Evolutionary conservation across 2,113 vertebrate species (phyloP).

Genomic region (Gambusia affinis): DNA sequence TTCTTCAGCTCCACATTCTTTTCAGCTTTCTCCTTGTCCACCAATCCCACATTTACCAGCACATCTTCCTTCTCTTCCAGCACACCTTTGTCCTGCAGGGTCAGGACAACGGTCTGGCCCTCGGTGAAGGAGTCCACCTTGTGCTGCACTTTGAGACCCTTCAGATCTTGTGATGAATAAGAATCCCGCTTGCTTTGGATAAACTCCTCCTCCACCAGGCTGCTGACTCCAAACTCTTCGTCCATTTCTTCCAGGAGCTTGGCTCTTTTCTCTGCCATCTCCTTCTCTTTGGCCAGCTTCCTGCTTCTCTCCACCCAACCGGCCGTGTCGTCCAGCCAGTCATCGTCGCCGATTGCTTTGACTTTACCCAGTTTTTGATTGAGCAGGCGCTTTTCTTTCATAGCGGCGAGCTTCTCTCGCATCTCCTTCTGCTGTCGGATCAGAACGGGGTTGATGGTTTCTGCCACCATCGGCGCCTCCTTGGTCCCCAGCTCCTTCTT

Average conservation of each 20-base stretch:
- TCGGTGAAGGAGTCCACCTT: slow-evolving; percentile 87
- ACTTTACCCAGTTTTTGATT: slow-evolving; percentile 92
- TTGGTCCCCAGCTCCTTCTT: slow-evolving; percentile 91
- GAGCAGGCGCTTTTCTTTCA: slow-evolving; percentile 89
- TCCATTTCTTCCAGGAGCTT: slow-evolving; percentile 94
- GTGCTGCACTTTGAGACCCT: slow-evolving; percentile 92
- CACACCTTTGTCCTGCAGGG: slow-evolving; percentile 91
- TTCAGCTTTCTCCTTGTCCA: slow-evolving; percentile 88
- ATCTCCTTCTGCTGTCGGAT: slow-evolving; percentile 86
- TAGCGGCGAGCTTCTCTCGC: slow-evolving; percentile 87
- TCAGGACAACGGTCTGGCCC: slow-evolving; percentile 87
- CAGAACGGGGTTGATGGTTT: slow-evolving; percentile 86
- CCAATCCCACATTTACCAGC: slow-evolving; percentile 86
- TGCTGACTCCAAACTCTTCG: slow-evolving; percentile 92
- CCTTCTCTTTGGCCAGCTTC: slow-evolving; percentile 88
- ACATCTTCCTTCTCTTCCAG: slow-evolving; percentile 87
- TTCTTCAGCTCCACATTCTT: slow-evolving; percentile 91
- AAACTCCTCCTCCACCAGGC: slow-evolving; percentile 90
- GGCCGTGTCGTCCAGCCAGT: slow-evolving; percentile 89
- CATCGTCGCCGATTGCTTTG: slow-evolving; percentile 88
- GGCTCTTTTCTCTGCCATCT: slow-evolving; percentile 91
- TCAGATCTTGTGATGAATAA: slow-evolving; percentile 85
- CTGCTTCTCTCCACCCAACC: slow-evolving; percentile 91
- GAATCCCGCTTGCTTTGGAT: slow-evolving; percentile 80
- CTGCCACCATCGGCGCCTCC: slow-evolving; percentile 85